Evolutionary conservation across 92 coral and sea anemone species (phyloP).

Genomic region (Epizoanthus rinbou): DNA sequence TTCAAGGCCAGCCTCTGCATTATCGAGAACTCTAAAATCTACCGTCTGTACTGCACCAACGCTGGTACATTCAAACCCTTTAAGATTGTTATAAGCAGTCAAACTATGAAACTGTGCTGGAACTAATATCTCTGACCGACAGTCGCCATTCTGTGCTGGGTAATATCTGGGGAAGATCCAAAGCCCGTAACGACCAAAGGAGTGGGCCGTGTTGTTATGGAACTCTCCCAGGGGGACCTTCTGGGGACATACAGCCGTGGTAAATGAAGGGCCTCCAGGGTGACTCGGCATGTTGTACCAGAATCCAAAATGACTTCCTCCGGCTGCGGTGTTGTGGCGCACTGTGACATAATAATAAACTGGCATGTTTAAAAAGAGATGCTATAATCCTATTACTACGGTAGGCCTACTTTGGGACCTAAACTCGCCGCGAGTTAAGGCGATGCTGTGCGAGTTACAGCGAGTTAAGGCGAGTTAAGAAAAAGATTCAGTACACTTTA

Average conservation of each 20-base stretch:
- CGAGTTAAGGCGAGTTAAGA: too few relatives aligned
- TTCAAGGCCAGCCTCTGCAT: slow-evolving; percentile 86
- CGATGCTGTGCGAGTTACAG: too few relatives aligned
- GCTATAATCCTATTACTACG: neutral
- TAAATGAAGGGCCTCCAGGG: slow-evolving; percentile 94
- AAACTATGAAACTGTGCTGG: slow-evolving; percentile 82
- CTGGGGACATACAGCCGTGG: slow-evolving; percentile 84
- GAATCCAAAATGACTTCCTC: slow-evolving; percentile 91
- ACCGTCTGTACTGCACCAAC: slow-evolving; percentile 83
- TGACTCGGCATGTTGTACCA: slow-evolving; percentile 89
- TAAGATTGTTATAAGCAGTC: slow-evolving; percentile 85
- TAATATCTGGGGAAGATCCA: slow-evolving; percentile 88
- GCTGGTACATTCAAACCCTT: slow-evolving; percentile 80
- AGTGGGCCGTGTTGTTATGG: slow-evolving; percentile 89
- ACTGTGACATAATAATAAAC: slow-evolving; percentile 40
- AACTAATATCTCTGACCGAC: slow-evolving; percentile 50
- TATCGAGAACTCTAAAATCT: slow-evolving; percentile 76
- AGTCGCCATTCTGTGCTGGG: slow-evolving; percentile 62
- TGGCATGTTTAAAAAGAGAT: neutral
- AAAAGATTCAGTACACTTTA: too few relatives aligned
- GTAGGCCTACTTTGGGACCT: too few relatives aligned
- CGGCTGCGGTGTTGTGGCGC: slow-evolving; percentile 88
- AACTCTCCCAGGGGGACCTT: slow-evolving; percentile 80
- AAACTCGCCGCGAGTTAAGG: too few relatives aligned
- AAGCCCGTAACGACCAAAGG: slow-evolving; percentile 92